Percentiles rank a stretch among this genome's conserved stretches.
These are phyloP conservation scores for Hydra vulgaris DNA, from an alignment of 30 jellyfish, hydroid and myxozoan species.

Conservation along the genomic window DNA sequence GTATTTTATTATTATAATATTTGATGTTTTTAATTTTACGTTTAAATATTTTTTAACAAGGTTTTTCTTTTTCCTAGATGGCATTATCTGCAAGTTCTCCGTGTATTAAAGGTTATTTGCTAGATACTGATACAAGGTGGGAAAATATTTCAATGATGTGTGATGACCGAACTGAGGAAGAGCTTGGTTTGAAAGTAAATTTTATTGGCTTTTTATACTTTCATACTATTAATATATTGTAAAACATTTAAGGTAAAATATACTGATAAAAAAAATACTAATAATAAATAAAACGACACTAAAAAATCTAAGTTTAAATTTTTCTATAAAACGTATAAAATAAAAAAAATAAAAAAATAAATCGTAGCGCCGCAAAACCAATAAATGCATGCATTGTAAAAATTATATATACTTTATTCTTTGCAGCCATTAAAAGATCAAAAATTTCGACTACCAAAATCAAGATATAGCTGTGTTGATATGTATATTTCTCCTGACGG, in stretches of 20 bases:
- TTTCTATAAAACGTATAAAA: too few species aligned
- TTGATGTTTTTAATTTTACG: too few species aligned
- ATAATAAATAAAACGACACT: background rate
- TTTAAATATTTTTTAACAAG: too few species aligned
- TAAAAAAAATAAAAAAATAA: too few species aligned
- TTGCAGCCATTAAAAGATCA: conserved; percentile 62
- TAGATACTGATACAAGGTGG: conserved; percentile 95
- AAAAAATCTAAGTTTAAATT: too few species aligned
- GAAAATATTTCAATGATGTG: conserved; percentile 41
- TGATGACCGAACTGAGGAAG: conserved; percentile 97
- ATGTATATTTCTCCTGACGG: conserved; percentile 85
- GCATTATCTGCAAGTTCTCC: conserved; percentile 98
- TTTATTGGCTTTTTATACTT: background rate
- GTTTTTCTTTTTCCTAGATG: conserved; percentile 29
- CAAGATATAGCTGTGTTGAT: conserved; percentile 83
- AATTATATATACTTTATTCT: background rate
- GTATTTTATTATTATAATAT: too few species aligned
- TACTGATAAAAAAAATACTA: background rate
- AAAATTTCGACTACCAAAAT: conserved; percentile 50
- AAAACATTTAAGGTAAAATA: too few species aligned
- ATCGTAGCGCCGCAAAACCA: too few species aligned
- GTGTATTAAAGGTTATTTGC: conserved; percentile 61
- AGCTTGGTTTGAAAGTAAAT: conserved; percentile 61
- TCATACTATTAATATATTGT: too few species aligned
- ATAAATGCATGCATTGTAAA: background rate